Base-by-base conservation (phyloP, 2,888 invertebrate species). In the Hesperia comma region DNA sequence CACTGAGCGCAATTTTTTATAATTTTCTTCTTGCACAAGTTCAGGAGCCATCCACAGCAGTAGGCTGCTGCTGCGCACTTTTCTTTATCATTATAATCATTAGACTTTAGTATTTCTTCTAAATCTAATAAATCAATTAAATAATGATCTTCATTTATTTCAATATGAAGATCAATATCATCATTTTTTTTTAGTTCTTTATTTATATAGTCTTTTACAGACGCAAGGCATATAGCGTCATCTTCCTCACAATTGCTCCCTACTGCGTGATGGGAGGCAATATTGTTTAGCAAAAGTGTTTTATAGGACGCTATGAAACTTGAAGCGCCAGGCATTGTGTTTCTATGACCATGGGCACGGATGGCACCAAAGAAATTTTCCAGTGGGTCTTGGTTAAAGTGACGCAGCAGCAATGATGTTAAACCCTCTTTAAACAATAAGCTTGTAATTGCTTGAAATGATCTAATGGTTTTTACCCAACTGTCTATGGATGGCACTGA, bases 351-450 rank as follows among this genome's bases (percentile, higher is more conserved):
- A 62, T 73, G 71, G 8, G 69, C 68, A n/a, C 71, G 33, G 19
- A 73, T 70, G 3, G 68, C 64, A 3, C 72, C 73, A 67, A 72
- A 72, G 54, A 71, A 72, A 19, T 69, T 70, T 32, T 71, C 71
- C 10, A 70, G 19, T 12, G 70, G 69, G 37, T 70, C 70, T 51
- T 69, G 67, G 26, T 68, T 71, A 21, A 68, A 73, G 68, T 69
- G 58, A 7, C 71, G 64, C 43, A 71, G 43, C 61, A 71, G 51
- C 37, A 73, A 10, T 8, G 69, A 69, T 0, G 6, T 49, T 6
- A 68, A 6, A 5, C 69, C 67, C 19, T 49, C 17, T 19, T 10
- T 49, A 49, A 15, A 49, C 17, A 49, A 49, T 10, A 17, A 2
- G 15, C 2, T 10, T 49, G 19, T 49, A 17, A 49, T 17, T 7